Evolutionary conservation across 2,797 vertebrate genomes (phyloP), one percentile per base, ranked within the genome.

Genomic region (Anableps anableps): DNA sequence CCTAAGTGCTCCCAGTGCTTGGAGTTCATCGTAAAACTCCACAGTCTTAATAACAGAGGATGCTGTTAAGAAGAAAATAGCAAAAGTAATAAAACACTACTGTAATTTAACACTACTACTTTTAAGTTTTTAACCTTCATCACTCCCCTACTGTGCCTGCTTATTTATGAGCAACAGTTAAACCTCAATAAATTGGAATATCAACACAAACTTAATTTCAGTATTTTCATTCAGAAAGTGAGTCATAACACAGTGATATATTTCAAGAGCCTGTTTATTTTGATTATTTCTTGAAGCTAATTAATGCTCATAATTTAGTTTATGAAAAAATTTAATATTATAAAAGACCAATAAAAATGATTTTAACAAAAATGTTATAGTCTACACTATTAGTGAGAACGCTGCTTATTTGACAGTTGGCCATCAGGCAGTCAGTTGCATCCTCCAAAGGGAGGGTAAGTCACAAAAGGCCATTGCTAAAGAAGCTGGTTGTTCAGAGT

Each of bases 81-180:
- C 77, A 53, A 79, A 68, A 78, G 0, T 19, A 66, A 38, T 76
- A 3, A 66, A 70, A 83, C 41, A 73, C 31, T 75, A 53, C 83
- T 81, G 78, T 79, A 80, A 75, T 38, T 73, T 79, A 68, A 81
- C 81, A 72, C 71, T 62, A 73, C 83, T 79, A n/a, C n/a, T 83
- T 64, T 70, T 72, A 75, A 83, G 76, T 87, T 81, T 86, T 87
- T 77, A 85, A 77, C 83, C 83, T 53, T 80, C 81, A 78, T 80
- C 78, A 38, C 77, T 86, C 62, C 90, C 85, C 83, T 76, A 1
- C 81, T 86, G 92, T 92, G 89, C 91, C 91, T 93, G 88, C 51
- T 77, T 84, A 48, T 80, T 60, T 80, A 68, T 82, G 53, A 88
- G 38, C 45, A 45, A 71, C n/a, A 1, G 14, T 26, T 47, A 45